Percentiles rank a stretch among this genome's conserved stretches.
phyloP scores from a whole-genome alignment of 2,888 invertebrate species.

The Gordius sp. region DNA sequence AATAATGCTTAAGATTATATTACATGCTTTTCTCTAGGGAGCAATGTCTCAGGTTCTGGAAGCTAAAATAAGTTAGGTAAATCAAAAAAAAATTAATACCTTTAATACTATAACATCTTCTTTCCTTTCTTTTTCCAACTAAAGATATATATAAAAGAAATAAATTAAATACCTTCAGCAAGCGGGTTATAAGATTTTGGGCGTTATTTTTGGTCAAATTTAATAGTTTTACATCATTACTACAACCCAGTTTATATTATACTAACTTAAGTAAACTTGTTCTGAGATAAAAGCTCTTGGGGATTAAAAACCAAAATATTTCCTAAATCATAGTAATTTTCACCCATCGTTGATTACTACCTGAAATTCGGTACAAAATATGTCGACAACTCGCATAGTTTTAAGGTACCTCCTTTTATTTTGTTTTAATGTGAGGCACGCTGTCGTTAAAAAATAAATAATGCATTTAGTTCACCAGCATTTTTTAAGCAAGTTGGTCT shows the following conservation, averaged over 20 bases:
- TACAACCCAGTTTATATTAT: not conserved
- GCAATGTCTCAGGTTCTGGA: not conserved
- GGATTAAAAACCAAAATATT: constrained; percentile 10
- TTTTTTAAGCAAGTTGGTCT: no score
- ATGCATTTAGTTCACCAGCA: no score
- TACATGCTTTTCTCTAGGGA: constrained; percentile 9
- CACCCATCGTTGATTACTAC: no score
- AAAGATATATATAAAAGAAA: not conserved
- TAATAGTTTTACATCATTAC: not conserved
- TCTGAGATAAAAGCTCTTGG: not conserved
- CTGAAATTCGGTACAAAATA: no score
- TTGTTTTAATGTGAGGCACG: no score
- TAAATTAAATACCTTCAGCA: not conserved
- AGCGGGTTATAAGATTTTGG: no score
- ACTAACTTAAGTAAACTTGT: not conserved
- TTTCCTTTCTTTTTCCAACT: constrained; percentile 3
- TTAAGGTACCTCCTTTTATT: no score
- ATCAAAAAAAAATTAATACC: not conserved
- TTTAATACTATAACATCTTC: constrained; percentile 6
- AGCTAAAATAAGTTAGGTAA: not conserved
- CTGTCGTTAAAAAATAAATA: no score
- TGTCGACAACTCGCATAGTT: no score
- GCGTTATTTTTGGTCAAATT: no score
- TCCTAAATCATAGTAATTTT: no score
- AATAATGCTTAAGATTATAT: not conserved